These are phyloP conservation scores for Ooceraea biroi DNA, from an alignment of 1,140 invertebrate species.

Conservation along the genomic window DNA sequence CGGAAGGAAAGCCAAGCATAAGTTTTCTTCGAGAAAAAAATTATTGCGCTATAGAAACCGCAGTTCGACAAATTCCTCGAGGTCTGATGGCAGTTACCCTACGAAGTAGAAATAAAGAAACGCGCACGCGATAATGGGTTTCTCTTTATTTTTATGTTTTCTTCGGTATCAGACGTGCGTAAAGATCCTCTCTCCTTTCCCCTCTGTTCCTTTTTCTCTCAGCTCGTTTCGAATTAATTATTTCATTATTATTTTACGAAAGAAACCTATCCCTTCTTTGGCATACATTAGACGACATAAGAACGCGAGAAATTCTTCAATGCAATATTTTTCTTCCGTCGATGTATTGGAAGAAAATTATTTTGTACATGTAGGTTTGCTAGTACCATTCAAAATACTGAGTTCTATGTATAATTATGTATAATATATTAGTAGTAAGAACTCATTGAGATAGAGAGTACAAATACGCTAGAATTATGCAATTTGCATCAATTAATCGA, in stretches of 20 bases:
- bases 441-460: background rate
- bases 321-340: constrained; percentile 7
- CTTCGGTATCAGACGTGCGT: constrained; percentile 2
- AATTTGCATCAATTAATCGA: background rate
- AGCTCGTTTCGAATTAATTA: constrained; percentile 1
- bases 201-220: no score
- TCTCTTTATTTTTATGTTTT: constrained; percentile 49
- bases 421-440: constrained; percentile 10
- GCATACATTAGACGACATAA: background rate
- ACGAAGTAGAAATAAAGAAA: constrained; percentile 52
- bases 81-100: constrained; percentile 59
- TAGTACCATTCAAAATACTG: background rate
- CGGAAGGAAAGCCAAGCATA: constrained; percentile 8
- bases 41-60: constrained; percentile 39
- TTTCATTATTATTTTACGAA: constrained; percentile 54
- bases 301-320: constrained; percentile 1
- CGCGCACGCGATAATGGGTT: constrained; percentile 23
- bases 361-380: background rate
- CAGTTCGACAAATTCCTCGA: constrained; percentile 45
- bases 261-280: constrained; percentile 24
- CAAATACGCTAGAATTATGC: background rate
- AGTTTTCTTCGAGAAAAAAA: constrained; percentile 31
- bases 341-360: constrained; percentile 16
- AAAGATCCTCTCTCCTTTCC: background rate
- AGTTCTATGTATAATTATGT: constrained; percentile 21